These are phyloP conservation scores for Drosophila mulleri DNA, from an alignment of 2,888 invertebrate genomes.

Conservation along the genomic window DNA sequence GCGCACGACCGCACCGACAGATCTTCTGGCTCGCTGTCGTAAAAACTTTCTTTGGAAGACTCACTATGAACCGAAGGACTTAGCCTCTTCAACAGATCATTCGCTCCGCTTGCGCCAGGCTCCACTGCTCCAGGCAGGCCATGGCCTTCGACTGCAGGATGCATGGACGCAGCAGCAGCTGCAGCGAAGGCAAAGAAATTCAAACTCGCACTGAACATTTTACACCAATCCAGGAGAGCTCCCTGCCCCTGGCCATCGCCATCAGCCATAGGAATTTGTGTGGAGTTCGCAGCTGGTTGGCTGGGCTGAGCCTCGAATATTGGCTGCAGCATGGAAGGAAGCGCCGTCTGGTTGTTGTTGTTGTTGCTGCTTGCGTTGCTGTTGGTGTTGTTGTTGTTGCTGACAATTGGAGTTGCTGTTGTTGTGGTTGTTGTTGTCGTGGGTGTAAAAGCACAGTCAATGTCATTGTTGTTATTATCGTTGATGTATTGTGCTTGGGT, in stretches of 20 bases:
- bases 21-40: conserved; percentile 84
- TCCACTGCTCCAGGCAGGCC: conserved; percentile 8
- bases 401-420: conserved; percentile 19
- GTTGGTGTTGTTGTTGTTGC: conserved; percentile 13
- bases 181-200: conserved; percentile 78
- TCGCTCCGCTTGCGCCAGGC: conserved; percentile 17
- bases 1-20: conserved; percentile 79
- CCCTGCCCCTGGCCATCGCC: conserved; percentile 38
- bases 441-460: conserved; percentile 44
- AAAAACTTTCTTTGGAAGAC: conserved; percentile 76
- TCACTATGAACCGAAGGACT: conserved; percentile 71
- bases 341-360: conserved; percentile 21
- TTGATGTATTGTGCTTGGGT: conserved; percentile 48
- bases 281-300: conserved; percentile 33
- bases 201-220: conserved; percentile 87
- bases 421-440: conserved; percentile 31
- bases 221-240: conserved; percentile 91
- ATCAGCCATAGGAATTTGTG: conserved; percentile 31
- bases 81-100: conserved; percentile 86
- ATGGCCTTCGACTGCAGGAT: conserved; percentile 44
- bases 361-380: conserved; percentile 15
- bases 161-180: conserved; percentile 74
- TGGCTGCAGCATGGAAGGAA: conserved; percentile 31
- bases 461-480: conserved; percentile 74
- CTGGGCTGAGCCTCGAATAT: conserved; percentile 57